phyloP scores from a whole-genome alignment of 2,113 vertebrate species.

The Malaclemys terrapin region DNA sequence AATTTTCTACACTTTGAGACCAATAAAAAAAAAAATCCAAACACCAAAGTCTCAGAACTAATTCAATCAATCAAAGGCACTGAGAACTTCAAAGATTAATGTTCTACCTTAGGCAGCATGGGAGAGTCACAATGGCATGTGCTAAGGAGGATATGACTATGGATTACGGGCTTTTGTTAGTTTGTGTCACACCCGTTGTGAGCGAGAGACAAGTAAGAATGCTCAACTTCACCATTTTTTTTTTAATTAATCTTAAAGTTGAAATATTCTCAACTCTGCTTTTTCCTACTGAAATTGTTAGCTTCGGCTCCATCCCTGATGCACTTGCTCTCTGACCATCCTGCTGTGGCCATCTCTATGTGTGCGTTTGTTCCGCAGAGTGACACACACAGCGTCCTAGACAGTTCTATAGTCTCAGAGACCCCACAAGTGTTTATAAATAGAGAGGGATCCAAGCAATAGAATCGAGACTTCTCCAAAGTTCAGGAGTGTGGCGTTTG shows the following conservation, averaged over 20 bases:
- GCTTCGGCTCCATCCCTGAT: background rate
- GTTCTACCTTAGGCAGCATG: background rate
- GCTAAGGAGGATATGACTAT: background rate
- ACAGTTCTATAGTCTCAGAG: background rate
- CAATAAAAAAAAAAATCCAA: background rate
- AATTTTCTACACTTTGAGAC: background rate
- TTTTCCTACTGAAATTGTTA: background rate
- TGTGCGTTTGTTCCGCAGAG: background rate
- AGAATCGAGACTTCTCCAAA: fast-evolving
- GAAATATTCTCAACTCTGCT: background rate
- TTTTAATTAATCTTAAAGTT: background rate
- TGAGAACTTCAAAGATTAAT: background rate
- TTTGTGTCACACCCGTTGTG: background rate
- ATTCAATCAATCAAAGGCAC: background rate
- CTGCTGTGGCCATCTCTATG: background rate
- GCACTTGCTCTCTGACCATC: background rate
- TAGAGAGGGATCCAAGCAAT: background rate
- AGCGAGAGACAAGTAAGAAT: background rate
- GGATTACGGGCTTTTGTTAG: background rate
- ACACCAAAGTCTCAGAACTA: background rate
- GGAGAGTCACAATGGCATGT: background rate
- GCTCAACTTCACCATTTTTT: background rate
- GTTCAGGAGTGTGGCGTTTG: background rate
- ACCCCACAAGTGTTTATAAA: background rate
- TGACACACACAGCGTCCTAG: background rate